Base-by-base conservation (phyloP, 2,797 vertebrate species). In the Typhlichthys eigenmanni region DNA sequence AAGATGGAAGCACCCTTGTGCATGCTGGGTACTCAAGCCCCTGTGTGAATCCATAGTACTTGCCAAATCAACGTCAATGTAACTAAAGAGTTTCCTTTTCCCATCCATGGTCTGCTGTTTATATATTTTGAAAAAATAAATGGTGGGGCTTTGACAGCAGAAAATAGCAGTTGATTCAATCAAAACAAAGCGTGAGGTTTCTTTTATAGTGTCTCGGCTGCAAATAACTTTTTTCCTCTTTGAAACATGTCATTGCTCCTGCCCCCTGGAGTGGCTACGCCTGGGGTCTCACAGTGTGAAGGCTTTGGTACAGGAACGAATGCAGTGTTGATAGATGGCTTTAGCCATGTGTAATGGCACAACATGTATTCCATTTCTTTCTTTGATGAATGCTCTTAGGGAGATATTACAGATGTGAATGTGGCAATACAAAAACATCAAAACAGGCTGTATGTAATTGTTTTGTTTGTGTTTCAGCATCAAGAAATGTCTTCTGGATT, bases 291-390 rank as follows among this genome's bases (percentile, higher is more conserved):
- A 58, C 69, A 56, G 55, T 63, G 51, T 74, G 75, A 69, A 68
- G 68, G 72, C 53, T 85, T 78, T 80, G 80, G 80, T 80, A 64
- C 50, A 58, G 71, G 73, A 76, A 71, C 76, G 81, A 82, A 83
- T 78, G 63, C 63, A 84, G 79, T 62, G 11, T 72, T 87, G 85
- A 87, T 72, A 62, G 72, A 84, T 87, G 76, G 70, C 68, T 82
- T 62, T 62, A 74, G 75, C 73, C 78, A 56, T 67, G 53, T 62
- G 57, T 62, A 34, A 49, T 74, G 74, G 76, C 82, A 74, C 75
- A 63, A 61, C 62, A 69, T 69, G 72, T 79, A 65, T 75, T 80
- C 71, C 56, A 83, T 87, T 82, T 84, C 75, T 69, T 74, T 47
- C 32, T 58, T 58, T 80, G 69, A 79, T 69, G 68, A 48, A 52